These are phyloP conservation scores for Paramuricea clavata DNA, from an alignment of 92 coral and sea anemone species.

Conservation along the genomic window DNA sequence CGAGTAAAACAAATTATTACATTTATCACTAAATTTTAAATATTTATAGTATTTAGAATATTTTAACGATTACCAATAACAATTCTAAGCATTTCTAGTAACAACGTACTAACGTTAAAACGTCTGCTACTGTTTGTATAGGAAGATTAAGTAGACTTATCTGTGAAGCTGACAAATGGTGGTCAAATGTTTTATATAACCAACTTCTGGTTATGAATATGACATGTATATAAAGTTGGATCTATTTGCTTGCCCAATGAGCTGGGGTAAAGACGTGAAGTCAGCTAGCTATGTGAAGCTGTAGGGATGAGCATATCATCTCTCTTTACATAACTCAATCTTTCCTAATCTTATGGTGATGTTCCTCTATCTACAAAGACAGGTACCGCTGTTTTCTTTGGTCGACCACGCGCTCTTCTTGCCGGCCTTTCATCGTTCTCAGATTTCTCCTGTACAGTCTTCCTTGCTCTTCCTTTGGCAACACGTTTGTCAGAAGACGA, in stretches of 20 bases:
- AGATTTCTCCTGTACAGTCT: not conserved
- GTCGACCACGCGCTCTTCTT: constrained; percentile 10
- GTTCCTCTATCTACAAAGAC: constrained; percentile 58
- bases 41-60: too few species aligned
- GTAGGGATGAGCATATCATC: too few species aligned
- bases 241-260: not conserved
- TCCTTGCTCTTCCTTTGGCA: not conserved
- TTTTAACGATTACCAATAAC: not conserved
- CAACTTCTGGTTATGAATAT: too few species aligned
- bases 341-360: constrained; percentile 51
- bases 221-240: not conserved
- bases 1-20: too few species aligned
- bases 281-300: not conserved
- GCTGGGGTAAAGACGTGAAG: not conserved
- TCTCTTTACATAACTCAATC: not conserved
- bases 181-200: too few species aligned
- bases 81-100: too few species aligned
- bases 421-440: constrained; percentile 10
- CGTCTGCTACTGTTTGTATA: not conserved
- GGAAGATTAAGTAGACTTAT: too few species aligned
- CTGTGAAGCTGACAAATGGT: too few species aligned
- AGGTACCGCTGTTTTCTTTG: constrained; percentile 18
- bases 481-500: not conserved
- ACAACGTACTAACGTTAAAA: not conserved
- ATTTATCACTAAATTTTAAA: not conserved